Evolutionary conservation across 1,140 invertebrate genomes (phyloP), one percentile per base, ranked within the genome.

Genomic region (Cyclargus thomasi): DNA sequence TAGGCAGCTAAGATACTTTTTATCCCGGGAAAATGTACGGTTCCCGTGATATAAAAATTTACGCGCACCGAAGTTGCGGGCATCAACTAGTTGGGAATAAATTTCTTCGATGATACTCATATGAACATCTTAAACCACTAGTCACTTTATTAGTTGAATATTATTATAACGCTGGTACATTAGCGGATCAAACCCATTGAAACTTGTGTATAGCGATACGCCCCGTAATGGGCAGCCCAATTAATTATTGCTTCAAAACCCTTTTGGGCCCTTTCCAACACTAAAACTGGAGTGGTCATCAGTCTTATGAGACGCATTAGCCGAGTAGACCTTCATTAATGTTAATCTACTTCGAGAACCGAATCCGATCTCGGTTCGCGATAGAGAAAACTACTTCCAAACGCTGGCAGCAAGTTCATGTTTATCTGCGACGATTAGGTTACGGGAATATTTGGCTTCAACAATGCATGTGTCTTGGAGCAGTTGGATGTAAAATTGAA

Each of bases 181-280:
- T 59, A 66, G 57, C 59, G 53, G 53, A 66, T 66, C 53, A 18
- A 59, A 23, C 36, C 64, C 22, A 66, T 66, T 57, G 22, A 59
- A 66, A 66, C 53, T 66, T 66, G 65, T 66, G 68, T 74, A 73
- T 65, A 68, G 67, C 70, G 65, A 65, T 71, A 68, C 68, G 70
- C 70, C 63, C 67, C 62, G 62, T 71, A 76, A 74, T 72, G 74
- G 72, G 64, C 75, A 80, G 75, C 79, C 75, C 79, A 82, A 81
- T 82, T 87, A 85, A 85, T 85, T 87, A 84, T 84, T 80, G 72
- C 73, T 76, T 74, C 81, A 78, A 81, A 83, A 83, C 85, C 83
- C 83, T 87, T 87, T 87, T 80, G 81, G 77, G 76, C 78, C 71
- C 71, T 69, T 80, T 79, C 77, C 74, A 73, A 70, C 73, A 74